Evolutionary conservation across 2,888 invertebrate genomes (phyloP).

Genomic region (Epistrophe eligans): DNA sequence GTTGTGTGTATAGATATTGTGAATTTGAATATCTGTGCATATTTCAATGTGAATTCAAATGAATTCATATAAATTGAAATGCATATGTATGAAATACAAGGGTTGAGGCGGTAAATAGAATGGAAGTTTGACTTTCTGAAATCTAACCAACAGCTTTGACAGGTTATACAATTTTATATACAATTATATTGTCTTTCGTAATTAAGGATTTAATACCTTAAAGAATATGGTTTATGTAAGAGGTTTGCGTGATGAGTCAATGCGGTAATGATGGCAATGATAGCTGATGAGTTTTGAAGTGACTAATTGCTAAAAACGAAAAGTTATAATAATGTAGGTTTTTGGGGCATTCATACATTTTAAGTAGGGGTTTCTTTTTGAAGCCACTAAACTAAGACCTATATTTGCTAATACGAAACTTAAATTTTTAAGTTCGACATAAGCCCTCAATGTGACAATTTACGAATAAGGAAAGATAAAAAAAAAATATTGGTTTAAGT

Average conservation of each 20-base stretch:
- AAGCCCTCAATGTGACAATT: too few relatives aligned
- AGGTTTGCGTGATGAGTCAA: slow-evolving; percentile 14
- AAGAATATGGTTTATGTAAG: neutral
- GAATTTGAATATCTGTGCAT: slow-evolving; percentile 32
- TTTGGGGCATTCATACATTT: too few relatives aligned
- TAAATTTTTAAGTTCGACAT: too few relatives aligned
- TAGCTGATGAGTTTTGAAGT: neutral
- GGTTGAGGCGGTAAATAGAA: too few relatives aligned
- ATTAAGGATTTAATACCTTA: slow-evolving; percentile 32
- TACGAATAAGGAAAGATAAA: too few relatives aligned
- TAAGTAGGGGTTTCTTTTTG: too few relatives aligned
- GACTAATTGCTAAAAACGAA: too few relatives aligned
- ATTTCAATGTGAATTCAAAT: slow-evolving; percentile 33
- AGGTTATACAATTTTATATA: slow-evolving; percentile 60
- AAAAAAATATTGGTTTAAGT: too few relatives aligned
- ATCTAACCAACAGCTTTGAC: slow-evolving; percentile 48
- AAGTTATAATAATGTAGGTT: too few relatives aligned
- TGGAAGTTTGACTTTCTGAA: slow-evolving; percentile 60
- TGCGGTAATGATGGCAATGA: neutral
- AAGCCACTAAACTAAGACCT: too few relatives aligned
- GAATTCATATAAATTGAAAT: slow-evolving; percentile 6
- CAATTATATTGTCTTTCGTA: slow-evolving; percentile 52
- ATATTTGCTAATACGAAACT: too few relatives aligned
- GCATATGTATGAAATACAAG: neutral
- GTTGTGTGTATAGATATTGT: neutral